Percentiles rank a stretch among this genome's conserved stretches.
Evolutionary conservation across 2,113 vertebrate genomes (phyloP).

Genomic region (Bubo blakistoni): DNA sequence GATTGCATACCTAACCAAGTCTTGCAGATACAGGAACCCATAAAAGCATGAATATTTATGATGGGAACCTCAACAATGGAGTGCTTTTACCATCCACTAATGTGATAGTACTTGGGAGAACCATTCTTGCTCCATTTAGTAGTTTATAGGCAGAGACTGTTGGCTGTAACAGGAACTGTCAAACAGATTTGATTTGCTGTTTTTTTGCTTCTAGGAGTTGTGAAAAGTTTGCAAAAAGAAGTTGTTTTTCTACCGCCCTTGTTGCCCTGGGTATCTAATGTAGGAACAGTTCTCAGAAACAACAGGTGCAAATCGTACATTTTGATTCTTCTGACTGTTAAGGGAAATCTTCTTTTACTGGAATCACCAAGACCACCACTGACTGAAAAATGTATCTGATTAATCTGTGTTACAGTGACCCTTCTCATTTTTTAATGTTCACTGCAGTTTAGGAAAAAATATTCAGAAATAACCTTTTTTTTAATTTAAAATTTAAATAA

Average conservation of each 20-base stretch:
- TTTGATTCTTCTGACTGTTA: neutral
- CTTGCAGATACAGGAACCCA: neutral
- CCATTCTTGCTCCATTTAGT: neutral
- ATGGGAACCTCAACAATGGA: neutral
- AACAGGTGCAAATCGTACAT: neutral
- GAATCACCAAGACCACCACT: neutral
- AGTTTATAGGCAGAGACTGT: neutral
- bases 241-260: neutral
- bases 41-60: conserved; percentile 5
- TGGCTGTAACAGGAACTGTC: neutral
- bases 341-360: neutral
- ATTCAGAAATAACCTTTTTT: neutral
- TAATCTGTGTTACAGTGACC: neutral
- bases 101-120: neutral
- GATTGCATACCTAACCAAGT: neutral
- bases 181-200: neutral
- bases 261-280: neutral
- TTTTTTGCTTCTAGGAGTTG: neutral
- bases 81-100: neutral
- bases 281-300: neutral
- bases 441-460: neutral
- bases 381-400: neutral
- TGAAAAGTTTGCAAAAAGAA: neutral
- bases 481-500: neutral
- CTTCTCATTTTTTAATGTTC: neutral